Percentiles rank a stretch among this genome's conserved stretches.
phyloP scores from a whole-genome alignment of 2,888 invertebrate genomes.

The Neoaliturus tenellus region DNA sequence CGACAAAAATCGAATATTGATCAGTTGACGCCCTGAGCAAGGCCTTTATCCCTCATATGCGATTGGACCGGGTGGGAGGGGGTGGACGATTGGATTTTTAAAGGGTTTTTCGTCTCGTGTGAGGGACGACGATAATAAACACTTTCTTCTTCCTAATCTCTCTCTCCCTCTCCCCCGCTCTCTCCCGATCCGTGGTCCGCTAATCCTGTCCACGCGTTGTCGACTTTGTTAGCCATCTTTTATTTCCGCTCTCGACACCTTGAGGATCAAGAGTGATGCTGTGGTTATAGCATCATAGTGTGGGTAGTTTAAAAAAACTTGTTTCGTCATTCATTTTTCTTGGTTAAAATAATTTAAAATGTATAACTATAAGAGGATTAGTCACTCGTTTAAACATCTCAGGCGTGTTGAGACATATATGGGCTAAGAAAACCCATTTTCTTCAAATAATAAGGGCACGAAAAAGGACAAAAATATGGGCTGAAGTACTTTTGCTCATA shows the following conservation, averaged over 20 bases:
- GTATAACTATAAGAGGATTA: too few relatives aligned
- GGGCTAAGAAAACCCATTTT: too few relatives aligned
- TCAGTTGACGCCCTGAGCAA: slow-evolving; percentile 58
- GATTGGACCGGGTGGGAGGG: slow-evolving; percentile 48
- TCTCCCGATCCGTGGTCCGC: background rate
- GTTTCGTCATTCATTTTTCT: too few relatives aligned
- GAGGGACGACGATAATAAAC: slow-evolving; percentile 49
- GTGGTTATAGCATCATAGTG: too few relatives aligned
- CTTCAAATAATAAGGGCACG: too few relatives aligned
- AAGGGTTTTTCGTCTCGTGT: slow-evolving; percentile 57
- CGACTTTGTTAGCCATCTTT: slow-evolving; percentile 37
- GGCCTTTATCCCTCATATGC: slow-evolving; percentile 60
- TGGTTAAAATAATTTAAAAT: too few relatives aligned
- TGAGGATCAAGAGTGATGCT: background rate
- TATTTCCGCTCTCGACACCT: slow-evolving; percentile 26
- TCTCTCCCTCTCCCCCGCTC: slow-evolving; percentile 9
- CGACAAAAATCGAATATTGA: slow-evolving; percentile 61
- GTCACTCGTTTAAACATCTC: too few relatives aligned
- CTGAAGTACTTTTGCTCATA: too few relatives aligned
- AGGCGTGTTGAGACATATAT: too few relatives aligned
- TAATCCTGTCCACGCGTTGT: slow-evolving; percentile 46
- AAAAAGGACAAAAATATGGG: too few relatives aligned
- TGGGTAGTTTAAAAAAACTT: too few relatives aligned
- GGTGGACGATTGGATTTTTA: slow-evolving; percentile 59
- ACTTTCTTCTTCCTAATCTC: slow-evolving; percentile 52